A percentile compares a stretch with the other conserved stretches of the same genome.
phyloP scores from a whole-genome alignment of 2,113 vertebrate genomes.

The Formicarius rufipectus region DNA sequence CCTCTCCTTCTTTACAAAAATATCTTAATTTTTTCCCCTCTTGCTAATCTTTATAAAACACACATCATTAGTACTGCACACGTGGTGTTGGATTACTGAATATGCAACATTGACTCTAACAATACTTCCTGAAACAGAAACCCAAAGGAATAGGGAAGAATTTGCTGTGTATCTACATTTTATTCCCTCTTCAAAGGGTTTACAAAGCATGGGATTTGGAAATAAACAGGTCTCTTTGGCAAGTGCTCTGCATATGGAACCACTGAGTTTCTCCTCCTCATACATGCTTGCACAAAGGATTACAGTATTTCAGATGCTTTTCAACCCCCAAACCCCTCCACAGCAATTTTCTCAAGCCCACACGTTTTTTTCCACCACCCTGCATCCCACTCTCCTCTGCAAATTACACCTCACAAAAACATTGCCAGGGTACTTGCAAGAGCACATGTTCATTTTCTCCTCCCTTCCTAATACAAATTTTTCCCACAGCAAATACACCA shows the following conservation, averaged over 20 bases:
- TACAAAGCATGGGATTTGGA: not conserved
- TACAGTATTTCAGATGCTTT: constrained; percentile 14
- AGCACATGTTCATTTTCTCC: constrained; percentile 34
- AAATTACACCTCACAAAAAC: constrained; percentile 37
- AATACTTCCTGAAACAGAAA: not conserved
- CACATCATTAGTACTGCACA: not conserved
- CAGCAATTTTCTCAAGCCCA: not conserved
- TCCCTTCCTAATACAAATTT: not conserved
- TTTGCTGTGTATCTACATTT: not conserved
- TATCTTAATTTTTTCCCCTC: not conserved
- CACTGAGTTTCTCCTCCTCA: not conserved
- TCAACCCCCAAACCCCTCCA: not conserved
- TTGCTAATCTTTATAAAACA: not conserved
- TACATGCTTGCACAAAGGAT: not conserved
- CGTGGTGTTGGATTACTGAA: not conserved
- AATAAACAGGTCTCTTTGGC: constrained; percentile 45
- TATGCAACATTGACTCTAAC: not conserved
- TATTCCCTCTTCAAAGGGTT: not conserved
- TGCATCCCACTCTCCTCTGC: not conserved
- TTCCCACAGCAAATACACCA: not conserved
- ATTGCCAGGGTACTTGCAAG: constrained; percentile 21
- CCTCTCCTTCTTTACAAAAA: not conserved
- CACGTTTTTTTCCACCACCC: not conserved
- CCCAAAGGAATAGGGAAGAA: not conserved
- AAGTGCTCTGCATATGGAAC: constrained; percentile 18